phyloP scores from a whole-genome alignment of 2,888 invertebrate species.

The Drosophila putrida region DNA sequence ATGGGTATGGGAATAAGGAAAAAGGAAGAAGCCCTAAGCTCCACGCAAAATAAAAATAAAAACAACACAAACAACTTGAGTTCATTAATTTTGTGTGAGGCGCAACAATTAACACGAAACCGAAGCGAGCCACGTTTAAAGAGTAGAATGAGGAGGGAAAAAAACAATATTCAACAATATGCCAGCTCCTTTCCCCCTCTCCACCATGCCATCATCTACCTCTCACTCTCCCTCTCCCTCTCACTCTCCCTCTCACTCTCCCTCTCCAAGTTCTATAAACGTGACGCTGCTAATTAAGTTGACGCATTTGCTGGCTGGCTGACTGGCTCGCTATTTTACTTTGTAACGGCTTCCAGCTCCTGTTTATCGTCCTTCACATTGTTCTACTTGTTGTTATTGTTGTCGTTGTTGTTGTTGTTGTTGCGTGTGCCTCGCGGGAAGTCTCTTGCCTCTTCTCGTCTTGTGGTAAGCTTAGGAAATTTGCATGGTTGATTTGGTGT shows the following conservation, averaged over 20 bases:
- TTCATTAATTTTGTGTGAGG: constrained; percentile 80
- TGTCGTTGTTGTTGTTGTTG: constrained; percentile 4
- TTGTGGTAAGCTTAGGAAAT: constrained; percentile 73
- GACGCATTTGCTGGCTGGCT: constrained; percentile 73
- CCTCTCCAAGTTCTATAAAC: constrained; percentile 46
- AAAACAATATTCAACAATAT: constrained; percentile 76
- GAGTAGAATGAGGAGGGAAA: constrained; percentile 2
- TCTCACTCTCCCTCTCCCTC: constrained; percentile 7
- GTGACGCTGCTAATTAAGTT: constrained; percentile 82
- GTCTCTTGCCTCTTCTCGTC: constrained; percentile 23
- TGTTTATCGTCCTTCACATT: constrained; percentile 27
- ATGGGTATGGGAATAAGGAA: constrained; percentile 20
- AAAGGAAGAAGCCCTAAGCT: constrained; percentile 20
- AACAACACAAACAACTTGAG: constrained; percentile 74
- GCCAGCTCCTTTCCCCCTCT: constrained; percentile 29
- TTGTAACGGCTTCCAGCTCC: constrained; percentile 26
- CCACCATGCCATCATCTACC: not conserved
- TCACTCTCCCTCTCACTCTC: no score
- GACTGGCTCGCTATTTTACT: constrained; percentile 43
- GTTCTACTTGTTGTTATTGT: not conserved
- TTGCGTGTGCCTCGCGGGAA: constrained; percentile 48
- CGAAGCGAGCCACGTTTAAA: constrained; percentile 49
- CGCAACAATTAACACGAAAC: constrained; percentile 80
- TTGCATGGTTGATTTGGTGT: constrained; percentile 76
- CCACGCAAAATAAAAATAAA: constrained; percentile 59